Percentiles rank a stretch among this genome's conserved stretches.
Conservation (phyloP, 2,113 vertebrate genomes). For the Holacanthus passer region DNA sequence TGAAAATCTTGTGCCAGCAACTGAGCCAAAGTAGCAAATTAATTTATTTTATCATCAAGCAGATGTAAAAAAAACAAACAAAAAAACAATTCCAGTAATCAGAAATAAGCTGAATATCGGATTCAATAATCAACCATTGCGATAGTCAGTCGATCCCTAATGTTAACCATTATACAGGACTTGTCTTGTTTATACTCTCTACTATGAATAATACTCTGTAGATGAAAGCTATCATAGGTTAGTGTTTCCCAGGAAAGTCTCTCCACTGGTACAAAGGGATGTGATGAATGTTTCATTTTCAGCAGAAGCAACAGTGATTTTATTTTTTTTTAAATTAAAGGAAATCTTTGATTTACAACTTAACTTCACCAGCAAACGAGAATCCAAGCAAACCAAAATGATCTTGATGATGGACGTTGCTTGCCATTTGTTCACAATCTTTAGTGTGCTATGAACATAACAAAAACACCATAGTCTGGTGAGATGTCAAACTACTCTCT, state of each 20-base stretch:
- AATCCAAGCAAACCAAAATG: constrained; percentile 9
- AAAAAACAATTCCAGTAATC: no score
- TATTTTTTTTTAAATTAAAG: constrained; percentile 9
- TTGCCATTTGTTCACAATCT: not conserved
- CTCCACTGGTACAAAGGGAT: not conserved
- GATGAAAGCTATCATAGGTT: constrained; percentile 4
- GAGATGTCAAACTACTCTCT: not conserved
- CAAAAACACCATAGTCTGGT: not conserved
- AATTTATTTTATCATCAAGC: no score
- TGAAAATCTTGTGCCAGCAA: no score
- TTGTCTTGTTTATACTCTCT: not conserved
- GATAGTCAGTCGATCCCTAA: no score
- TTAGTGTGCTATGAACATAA: not conserved
- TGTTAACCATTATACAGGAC: not conserved
- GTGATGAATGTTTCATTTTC: constrained; percentile 7
- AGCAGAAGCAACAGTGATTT: not conserved
- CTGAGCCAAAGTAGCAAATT: no score
- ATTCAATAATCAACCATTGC: no score
- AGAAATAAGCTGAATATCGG: no score
- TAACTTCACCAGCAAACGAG: not conserved
- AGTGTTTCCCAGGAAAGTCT: constrained; percentile 3
- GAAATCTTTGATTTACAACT: not conserved
- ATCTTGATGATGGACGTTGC: not conserved
- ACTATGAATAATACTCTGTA: not conserved
- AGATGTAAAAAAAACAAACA: no score